Evolutionary conservation across 2,113 vertebrate genomes (phyloP).

Genomic region (Pterocles gutturalis): DNA sequence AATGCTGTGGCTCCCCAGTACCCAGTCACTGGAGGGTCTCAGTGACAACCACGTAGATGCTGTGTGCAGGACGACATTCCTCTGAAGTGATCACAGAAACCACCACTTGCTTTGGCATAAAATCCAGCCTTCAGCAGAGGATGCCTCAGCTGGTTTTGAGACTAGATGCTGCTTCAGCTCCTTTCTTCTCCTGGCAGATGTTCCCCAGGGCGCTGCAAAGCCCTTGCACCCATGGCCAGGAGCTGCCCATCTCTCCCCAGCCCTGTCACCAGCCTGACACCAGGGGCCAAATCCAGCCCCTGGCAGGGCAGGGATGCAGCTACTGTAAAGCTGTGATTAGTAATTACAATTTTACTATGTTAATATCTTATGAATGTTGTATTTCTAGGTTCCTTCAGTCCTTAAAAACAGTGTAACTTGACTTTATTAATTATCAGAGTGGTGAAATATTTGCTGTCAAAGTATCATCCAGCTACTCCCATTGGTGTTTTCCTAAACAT

Average conservation of each 20-base stretch:
- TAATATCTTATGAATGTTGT: not conserved
- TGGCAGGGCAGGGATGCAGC: rapidly evolving
- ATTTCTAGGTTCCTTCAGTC: not conserved
- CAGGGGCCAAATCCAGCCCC: not conserved
- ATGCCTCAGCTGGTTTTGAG: not conserved
- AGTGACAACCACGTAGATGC: not conserved
- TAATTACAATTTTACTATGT: not conserved
- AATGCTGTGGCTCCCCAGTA: not conserved
- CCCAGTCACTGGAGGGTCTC: not conserved
- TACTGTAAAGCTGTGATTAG: not conserved
- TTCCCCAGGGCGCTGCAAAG: not conserved
- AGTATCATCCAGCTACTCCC: not conserved
- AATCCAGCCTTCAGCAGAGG: not conserved
- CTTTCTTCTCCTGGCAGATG: not conserved
- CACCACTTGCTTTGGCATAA: not conserved
- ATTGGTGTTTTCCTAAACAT: not conserved
- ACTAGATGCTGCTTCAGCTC: not conserved
- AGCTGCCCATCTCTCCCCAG: not conserved
- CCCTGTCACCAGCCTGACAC: not conserved
- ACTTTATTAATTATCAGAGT: not conserved
- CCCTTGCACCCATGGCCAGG: rapidly evolving
- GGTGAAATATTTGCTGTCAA: not conserved
- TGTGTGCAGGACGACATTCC: not conserved
- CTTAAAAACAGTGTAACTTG: not conserved
- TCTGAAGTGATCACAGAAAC: not conserved